Percentiles rank a stretch among this genome's conserved stretches.
These are phyloP conservation scores for Ichneumon xanthorius DNA, from an alignment of 2,888 invertebrate species.

Conservation along the genomic window DNA sequence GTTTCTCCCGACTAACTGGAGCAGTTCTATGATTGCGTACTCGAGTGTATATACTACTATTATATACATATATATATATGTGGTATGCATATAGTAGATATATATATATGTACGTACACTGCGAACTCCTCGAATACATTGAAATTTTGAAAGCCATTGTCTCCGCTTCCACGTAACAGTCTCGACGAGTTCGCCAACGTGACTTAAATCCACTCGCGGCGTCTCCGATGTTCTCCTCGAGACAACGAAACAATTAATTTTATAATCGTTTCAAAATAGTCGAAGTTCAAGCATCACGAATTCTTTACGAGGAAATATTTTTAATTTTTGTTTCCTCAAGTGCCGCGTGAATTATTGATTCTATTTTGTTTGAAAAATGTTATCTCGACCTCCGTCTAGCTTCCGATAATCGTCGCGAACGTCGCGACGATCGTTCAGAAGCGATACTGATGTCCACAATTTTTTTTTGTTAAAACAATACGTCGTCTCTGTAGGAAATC, in stretches of 20 bases:
- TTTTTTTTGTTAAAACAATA: not conserved
- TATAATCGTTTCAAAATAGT: not conserved
- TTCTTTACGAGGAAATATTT: not conserved
- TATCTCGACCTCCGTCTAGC: not conserved
- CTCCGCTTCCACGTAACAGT: slow-evolving; percentile 58
- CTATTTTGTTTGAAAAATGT: not conserved
- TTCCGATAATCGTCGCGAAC: not conserved
- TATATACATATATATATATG: not conserved
- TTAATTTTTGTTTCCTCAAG: not conserved
- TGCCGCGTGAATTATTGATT: not conserved
- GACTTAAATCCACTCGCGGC: slow-evolving; percentile 45
- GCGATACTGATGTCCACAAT: not conserved
- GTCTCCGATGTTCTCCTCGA: slow-evolving; percentile 29
- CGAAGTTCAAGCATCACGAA: not conserved
- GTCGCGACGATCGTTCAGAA: not conserved
- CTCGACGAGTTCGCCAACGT: slow-evolving; percentile 33
- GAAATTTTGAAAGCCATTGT: slow-evolving; percentile 66
- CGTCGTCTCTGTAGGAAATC: slow-evolving; percentile 75
- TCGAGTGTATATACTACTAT: not conserved
- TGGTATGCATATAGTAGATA: not conserved
- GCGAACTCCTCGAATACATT: slow-evolving; percentile 27
- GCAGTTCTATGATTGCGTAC: slow-evolving; percentile 54
- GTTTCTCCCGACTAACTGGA: slow-evolving; percentile 56
- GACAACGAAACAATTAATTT: slow-evolving; percentile 18
- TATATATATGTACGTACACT: slow-evolving; percentile 25